Conservation (phyloP, 2,113 vertebrate genomes). For the Balaenoptera acutorostrata region DNA sequence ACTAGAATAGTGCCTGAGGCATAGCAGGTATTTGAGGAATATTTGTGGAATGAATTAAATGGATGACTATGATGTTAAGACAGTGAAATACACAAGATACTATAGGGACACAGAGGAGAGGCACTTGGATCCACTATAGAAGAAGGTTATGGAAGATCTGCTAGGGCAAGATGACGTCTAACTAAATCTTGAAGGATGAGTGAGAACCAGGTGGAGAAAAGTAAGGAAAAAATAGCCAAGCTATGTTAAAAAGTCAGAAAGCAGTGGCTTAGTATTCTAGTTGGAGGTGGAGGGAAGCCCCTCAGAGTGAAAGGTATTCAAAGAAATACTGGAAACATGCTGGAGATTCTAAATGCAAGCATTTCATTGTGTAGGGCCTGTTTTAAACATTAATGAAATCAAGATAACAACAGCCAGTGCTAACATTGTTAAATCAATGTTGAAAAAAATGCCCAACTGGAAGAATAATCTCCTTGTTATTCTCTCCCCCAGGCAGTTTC, state of each 20-base stretch:
- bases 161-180: not conserved
- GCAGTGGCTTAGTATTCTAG: not conserved
- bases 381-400: not conserved
- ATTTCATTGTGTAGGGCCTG: not conserved
- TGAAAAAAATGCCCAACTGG: not conserved
- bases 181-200: not conserved
- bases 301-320: not conserved
- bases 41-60: not conserved
- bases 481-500: not conserved
- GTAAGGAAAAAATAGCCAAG: not conserved
- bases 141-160: not conserved
- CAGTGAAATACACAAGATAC: too few relatives aligned
- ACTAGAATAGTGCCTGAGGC: not conserved
- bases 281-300: not conserved
- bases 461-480: not conserved
- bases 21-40: not conserved
- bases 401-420: not conserved
- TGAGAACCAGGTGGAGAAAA: not conserved
- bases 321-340: not conserved
- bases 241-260: not conserved
- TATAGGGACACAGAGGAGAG: not conserved
- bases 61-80: not conserved
- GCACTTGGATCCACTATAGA: not conserved
- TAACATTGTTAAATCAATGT: not conserved
- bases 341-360: not conserved